Evolutionary conservation across 1,140 invertebrate species (phyloP).

Genomic region (Drosophila pruinosa): DNA sequence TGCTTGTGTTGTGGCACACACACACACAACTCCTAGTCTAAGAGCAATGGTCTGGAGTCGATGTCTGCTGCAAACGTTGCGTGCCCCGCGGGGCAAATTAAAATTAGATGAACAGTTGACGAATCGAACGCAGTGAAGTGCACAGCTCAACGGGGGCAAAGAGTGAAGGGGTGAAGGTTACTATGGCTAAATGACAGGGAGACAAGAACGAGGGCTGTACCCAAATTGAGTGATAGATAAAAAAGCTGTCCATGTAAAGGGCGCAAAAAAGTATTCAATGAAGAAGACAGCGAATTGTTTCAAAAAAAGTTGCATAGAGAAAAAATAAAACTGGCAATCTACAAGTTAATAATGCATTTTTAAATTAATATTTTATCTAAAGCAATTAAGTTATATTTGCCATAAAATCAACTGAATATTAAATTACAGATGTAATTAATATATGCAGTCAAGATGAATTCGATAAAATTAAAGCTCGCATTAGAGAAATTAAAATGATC

Average conservation of each 20-base stretch:
- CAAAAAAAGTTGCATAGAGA: background rate
- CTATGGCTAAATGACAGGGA: background rate
- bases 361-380: no score
- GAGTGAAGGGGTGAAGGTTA: background rate
- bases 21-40: constrained; percentile 6
- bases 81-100: constrained; percentile 59
- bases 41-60: background rate
- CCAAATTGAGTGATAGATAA: background rate
- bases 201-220: background rate
- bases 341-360: no score
- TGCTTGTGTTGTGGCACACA: background rate
- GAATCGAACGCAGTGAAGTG: constrained; percentile 64
- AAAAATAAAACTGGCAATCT: no score
- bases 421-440: no score
- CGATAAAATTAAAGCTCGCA: background rate
- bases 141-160: constrained; percentile 26
- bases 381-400: no score
- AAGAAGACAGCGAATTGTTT: no score
- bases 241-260: background rate
- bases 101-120: constrained; percentile 74
- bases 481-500: background rate
- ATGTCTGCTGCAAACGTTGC: constrained; percentile 54
- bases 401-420: no score
- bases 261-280: background rate
- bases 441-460: no score